These are phyloP conservation scores for Trididemnum clinides DNA, from an alignment of 23 tunicate genomes.

Conservation along the genomic window DNA sequence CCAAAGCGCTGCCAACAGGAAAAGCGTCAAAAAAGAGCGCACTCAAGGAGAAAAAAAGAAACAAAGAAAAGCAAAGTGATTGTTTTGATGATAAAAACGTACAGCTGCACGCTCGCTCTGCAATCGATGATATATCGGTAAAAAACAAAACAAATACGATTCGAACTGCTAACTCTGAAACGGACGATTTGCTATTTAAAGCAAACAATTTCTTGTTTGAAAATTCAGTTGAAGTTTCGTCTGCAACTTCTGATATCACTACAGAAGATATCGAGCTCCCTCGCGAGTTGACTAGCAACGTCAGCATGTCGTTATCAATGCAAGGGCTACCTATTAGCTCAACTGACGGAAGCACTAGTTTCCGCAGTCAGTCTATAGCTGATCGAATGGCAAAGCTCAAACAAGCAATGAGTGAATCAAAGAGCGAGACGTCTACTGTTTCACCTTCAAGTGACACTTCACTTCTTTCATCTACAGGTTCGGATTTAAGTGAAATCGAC, in stretches of 20 bases:
- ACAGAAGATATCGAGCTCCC: too few relatives aligned
- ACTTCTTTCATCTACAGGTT: slow-evolving; percentile 28
- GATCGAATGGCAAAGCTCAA: slow-evolving; percentile 16
- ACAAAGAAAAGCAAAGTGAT: slow-evolving; percentile 9
- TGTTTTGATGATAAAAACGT: too few relatives aligned
- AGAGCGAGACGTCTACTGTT: neutral
- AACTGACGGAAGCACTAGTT: neutral
- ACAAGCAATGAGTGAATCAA: slow-evolving; percentile 10
- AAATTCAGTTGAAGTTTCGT: too few relatives aligned
- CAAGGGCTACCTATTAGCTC: neutral
- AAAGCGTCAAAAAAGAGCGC: neutral
- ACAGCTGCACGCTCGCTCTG: too few relatives aligned
- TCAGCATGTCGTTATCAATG: too few relatives aligned
- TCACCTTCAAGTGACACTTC: slow-evolving; percentile 20
- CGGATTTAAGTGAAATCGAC: slow-evolving; percentile 38
- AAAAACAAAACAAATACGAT: too few relatives aligned
- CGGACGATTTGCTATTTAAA: too few relatives aligned
- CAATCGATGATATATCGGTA: too few relatives aligned
- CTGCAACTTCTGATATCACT: too few relatives aligned
- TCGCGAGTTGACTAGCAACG: too few relatives aligned
- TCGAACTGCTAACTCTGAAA: too few relatives aligned
- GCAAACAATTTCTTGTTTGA: too few relatives aligned
- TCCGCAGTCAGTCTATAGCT: slow-evolving; percentile 23
- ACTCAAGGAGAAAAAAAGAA: slow-evolving; percentile 2
- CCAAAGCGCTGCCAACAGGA: neutral